Evolutionary conservation across 2,113 vertebrate genomes (phyloP).

Genomic region (Galeopterus variegatus): DNA sequence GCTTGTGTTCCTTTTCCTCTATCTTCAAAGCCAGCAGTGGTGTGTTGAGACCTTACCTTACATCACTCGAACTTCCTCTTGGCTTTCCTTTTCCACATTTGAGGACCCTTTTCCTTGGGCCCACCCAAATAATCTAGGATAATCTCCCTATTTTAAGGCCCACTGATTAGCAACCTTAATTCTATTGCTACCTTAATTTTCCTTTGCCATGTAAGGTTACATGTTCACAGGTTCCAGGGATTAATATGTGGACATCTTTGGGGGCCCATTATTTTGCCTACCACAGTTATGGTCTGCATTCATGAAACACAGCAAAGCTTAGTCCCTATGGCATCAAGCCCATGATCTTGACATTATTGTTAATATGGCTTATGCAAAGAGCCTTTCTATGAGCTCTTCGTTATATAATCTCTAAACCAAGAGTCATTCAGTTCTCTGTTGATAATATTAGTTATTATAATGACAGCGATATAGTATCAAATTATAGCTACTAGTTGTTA

Average conservation of each 20-base stretch:
- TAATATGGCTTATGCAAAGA: not conserved
- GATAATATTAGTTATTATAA: not conserved
- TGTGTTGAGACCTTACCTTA: not conserved
- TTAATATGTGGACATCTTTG: not conserved
- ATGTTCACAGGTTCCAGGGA: not conserved
- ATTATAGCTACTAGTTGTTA: not conserved
- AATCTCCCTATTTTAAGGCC: not conserved
- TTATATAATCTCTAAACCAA: not conserved
- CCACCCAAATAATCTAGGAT: not conserved
- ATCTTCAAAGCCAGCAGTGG: not conserved
- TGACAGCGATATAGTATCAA: not conserved
- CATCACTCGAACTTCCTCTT: not conserved
- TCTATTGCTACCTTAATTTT: not conserved
- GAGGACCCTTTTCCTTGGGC: not conserved
- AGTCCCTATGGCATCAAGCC: not conserved
- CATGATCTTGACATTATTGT: not conserved
- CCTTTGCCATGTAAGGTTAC: not conserved
- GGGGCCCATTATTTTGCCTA: not conserved
- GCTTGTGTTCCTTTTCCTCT: not conserved
- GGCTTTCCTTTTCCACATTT: not conserved
- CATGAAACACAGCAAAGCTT: not conserved
- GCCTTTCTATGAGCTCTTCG: not conserved
- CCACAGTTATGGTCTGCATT: not conserved
- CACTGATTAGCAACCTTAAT: slow-evolving; percentile 3
- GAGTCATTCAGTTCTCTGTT: not conserved